A percentile compares a stretch with the other conserved stretches of the same genome.
Evolutionary conservation across 2,888 invertebrate species (phyloP).

Genomic region (Eupeodes latifasciatus): DNA sequence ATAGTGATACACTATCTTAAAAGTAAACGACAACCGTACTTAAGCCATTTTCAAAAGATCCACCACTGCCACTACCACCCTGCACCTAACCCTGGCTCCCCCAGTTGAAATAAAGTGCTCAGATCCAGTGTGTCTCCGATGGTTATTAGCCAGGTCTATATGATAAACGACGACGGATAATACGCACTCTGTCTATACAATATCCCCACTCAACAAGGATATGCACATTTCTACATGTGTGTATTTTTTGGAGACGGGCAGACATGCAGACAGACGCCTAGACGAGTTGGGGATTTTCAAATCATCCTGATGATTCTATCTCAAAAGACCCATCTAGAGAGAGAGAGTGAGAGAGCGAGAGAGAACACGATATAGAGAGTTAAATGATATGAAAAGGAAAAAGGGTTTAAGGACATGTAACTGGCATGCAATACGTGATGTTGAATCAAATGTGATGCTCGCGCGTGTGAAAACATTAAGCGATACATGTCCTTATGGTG

Average conservation of each 20-base stretch:
- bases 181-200: constrained; percentile 15
- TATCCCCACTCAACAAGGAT: constrained; percentile 34
- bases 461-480: constrained; percentile 84
- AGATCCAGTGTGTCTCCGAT: constrained; percentile 21
- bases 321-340: neutral
- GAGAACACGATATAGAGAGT: constrained; percentile 2
- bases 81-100: neutral
- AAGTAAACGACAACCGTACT: constrained; percentile 73
- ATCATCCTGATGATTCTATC: constrained; percentile 40
- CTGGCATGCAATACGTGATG: constrained; percentile 81
- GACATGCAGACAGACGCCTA: constrained; percentile 74
- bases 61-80: neutral
- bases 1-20: constrained; percentile 74
- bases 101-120: neutral
- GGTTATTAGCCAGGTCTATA: constrained; percentile 70
- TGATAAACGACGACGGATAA: constrained; percentile 73
- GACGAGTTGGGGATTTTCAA: constrained; percentile 65
- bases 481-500: constrained; percentile 63
- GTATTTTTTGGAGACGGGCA: constrained; percentile 39
- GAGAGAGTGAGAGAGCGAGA: neutral
- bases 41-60: constrained; percentile 69
- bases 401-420: constrained; percentile 75
- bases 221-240: constrained; percentile 14
- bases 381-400: constrained; percentile 42
- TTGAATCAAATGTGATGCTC: constrained; percentile 84